phyloP scores from a whole-genome alignment of 1,140 invertebrate species.

The Zophobas morio region DNA sequence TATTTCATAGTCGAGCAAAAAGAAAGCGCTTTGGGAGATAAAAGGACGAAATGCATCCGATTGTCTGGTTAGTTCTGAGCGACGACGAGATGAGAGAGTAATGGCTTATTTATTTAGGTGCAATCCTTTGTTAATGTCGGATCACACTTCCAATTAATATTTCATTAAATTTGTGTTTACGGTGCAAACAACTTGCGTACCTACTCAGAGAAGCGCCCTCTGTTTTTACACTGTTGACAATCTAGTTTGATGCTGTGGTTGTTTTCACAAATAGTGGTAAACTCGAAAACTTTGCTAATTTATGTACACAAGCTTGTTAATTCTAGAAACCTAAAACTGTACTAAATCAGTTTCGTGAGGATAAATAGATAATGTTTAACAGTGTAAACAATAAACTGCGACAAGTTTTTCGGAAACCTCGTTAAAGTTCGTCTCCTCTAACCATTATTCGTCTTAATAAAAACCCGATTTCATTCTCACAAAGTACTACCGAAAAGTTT shows the following conservation, averaged over 20 bases:
- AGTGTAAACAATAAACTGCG: too few species aligned
- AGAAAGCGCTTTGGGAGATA: neutral
- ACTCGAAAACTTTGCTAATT: conserved; percentile 30
- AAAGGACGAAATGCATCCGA: neutral
- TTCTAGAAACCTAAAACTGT: neutral
- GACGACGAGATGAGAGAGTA: too few species aligned
- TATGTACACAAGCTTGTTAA: conserved; percentile 27
- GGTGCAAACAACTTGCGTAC: conserved; percentile 10
- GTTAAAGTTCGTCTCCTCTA: too few species aligned
- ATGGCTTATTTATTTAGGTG: neutral
- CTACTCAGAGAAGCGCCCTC: neutral
- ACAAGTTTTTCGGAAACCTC: too few species aligned
- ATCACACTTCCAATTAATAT: conserved; percentile 22
- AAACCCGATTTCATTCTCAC: too few species aligned
- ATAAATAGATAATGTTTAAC: too few species aligned
- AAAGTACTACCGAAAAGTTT: too few species aligned
- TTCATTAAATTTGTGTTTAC: conserved; percentile 24
- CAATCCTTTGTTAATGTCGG: conserved; percentile 5
- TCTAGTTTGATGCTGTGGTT: conserved; percentile 34
- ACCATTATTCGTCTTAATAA: too few species aligned
- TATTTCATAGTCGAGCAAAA: conserved; percentile 15
- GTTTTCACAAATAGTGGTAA: conserved; percentile 37
- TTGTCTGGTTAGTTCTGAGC: too few species aligned
- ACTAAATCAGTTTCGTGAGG: neutral
- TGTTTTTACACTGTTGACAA: conserved; percentile 35